Evolutionary conservation across 2,113 vertebrate species (phyloP), one percentile per base, ranked within the genome.

Genomic region (Dipodomys spectabilis): DNA sequence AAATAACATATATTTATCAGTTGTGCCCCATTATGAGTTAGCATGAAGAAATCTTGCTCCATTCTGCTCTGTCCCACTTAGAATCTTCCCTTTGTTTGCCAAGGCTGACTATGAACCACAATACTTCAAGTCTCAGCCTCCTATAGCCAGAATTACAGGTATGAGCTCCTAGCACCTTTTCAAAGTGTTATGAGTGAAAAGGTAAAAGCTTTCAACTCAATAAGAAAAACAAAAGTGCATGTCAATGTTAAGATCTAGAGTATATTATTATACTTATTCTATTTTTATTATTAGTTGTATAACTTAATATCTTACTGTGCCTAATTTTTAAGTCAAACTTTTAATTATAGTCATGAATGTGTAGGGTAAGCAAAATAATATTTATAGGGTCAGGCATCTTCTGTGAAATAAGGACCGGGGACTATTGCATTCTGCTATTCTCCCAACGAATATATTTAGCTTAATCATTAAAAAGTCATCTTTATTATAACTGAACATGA

Each of bases 401-500:
- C 49, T 49, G 49, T 49, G 49, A 49, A 49, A 49, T 49, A 49
- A 49, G 49, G 49, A 12, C 9, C 9, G 10, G 49, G 49, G 49
- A 49, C 49, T 49, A 12, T 85, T 81, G 30, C 64, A 84, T 68
- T 11, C n/a, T 39, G 39, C 39, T 84, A 0, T 86, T 95, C 81
- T 86, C 65, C 77, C 16, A 64, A 72, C 22, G 60, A 73, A 64
- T 35, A 45, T 82, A 16, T 44, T 74, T 90, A 53, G 65, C 39
- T 86, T 57, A 69, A 77, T 67, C 79, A 73, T 83, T 79, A 73
- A 88, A 88, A 78, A 83, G 22, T 32, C 57, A 69, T n/a, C 19
- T 45, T 91, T 86, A n/a, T 39, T 91, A 60, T 90, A 44, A 81
- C 35, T 78, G 77, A 86, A n/a, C 69, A 62, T 60, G 68, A 71